These are phyloP conservation scores for Phallusia fumigata DNA, from an alignment of 23 tunicate genomes.

Conservation along the genomic window DNA sequence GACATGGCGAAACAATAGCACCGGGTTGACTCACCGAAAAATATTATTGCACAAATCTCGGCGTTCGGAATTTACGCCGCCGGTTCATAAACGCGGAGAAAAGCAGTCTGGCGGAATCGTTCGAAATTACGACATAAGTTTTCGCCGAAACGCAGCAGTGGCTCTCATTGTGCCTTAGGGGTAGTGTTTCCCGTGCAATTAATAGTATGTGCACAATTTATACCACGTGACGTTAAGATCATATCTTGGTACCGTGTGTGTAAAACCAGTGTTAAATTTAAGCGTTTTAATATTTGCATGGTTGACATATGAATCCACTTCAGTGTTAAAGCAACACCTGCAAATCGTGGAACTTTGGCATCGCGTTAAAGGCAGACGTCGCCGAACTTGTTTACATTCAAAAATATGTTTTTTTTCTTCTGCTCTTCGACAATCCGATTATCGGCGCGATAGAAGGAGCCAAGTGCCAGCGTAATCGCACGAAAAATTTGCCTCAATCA, in stretches of 20 bases:
- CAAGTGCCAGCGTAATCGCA: slow-evolving; percentile 1
- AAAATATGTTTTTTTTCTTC: slow-evolving; percentile 2
- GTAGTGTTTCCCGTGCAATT: not conserved
- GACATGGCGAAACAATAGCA: not conserved
- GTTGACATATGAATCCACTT: too few relatives aligned
- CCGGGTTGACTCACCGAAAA: not conserved
- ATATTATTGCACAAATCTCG: not conserved
- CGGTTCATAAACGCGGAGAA: not conserved
- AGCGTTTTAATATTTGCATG: too few relatives aligned
- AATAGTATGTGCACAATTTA: too few relatives aligned
- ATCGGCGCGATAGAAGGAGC: not conserved
- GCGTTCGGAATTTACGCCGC: not conserved
- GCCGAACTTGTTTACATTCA: not conserved
- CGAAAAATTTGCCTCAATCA: slow-evolving; percentile 12
- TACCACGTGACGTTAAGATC: too few relatives aligned
- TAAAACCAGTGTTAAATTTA: too few relatives aligned
- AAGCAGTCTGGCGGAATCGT: not conserved
- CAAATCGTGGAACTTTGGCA: too few relatives aligned
- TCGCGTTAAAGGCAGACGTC: too few relatives aligned
- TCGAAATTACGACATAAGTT: not conserved
- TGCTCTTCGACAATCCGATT: not conserved
- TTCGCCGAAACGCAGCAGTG: not conserved
- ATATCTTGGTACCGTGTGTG: too few relatives aligned
- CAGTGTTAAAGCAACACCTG: too few relatives aligned
- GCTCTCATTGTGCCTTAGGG: not conserved